These are phyloP conservation scores for Reinhardtius hippoglossoides DNA, from an alignment of 2,113 vertebrate species.

Conservation along the genomic window DNA sequence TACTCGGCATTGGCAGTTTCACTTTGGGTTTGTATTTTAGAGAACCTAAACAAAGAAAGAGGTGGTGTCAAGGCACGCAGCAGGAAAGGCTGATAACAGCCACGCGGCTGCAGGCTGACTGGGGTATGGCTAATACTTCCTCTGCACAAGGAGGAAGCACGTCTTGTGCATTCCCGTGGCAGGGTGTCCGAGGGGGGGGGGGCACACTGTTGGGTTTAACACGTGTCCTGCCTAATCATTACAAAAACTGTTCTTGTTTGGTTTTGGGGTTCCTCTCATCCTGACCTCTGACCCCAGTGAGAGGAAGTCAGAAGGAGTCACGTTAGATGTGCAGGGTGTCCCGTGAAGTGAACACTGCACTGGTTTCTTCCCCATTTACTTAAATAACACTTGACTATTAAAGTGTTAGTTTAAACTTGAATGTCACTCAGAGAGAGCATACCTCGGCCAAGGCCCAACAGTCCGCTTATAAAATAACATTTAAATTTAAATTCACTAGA, in stretches of 20 bases:
- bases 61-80: constrained; percentile 59
- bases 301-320: constrained; percentile 45
- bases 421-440: too few species aligned
- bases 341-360: constrained; percentile 1
- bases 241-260: constrained; percentile 55
- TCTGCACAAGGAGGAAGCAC: constrained; percentile 55
- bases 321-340: constrained; percentile 4
- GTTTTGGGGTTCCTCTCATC: constrained; percentile 53
- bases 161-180: constrained; percentile 43
- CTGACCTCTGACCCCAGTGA: constrained; percentile 54
- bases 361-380: constrained; percentile 15
- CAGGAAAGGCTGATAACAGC: constrained; percentile 68
- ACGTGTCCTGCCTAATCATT: constrained; percentile 38
- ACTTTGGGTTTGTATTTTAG: constrained; percentile 40
- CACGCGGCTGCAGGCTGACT: constrained; percentile 36
- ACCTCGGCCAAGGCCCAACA: too few species aligned
- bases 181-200: constrained; percentile 17
- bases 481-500: not conserved
- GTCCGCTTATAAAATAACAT: too few species aligned
- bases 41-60: constrained; percentile 49
- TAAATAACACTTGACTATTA: not conserved
- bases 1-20: not conserved
- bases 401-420: too few species aligned
- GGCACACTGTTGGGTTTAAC: constrained; percentile 21
- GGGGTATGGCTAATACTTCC: constrained; percentile 63